Base-by-base conservation (phyloP, 1,140 invertebrate species). In the Drosophila murphyi region DNA sequence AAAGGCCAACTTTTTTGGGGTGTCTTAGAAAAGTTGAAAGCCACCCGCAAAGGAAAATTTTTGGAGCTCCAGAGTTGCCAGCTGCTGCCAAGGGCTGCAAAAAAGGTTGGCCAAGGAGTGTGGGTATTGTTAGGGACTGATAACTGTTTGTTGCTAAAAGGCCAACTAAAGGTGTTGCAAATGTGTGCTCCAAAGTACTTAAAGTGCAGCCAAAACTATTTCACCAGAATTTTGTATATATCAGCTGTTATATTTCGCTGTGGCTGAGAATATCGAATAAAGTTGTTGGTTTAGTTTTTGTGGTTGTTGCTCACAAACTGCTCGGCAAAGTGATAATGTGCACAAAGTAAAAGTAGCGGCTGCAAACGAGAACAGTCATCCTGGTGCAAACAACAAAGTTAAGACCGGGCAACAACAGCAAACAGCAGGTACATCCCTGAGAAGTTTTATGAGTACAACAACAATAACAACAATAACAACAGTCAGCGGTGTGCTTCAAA, bases 341-440 rank as follows among this genome's bases (percentile, higher is more conserved):
- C 50, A 82, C 82, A 87, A 86, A 87, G 82, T 86, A 86, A 86
- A 86, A 86, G 82, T 76, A 80, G 62, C 62, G 45, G 80, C 76
- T 71, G 52, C 56, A 76, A 43, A 55, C 32, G 12, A 54, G 54
- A 37, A 31, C 39, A 45, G 41, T 12, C 54, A 79, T 50, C 52
- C 59, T 76, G 68, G 78, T 76, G 64, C 64, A 80, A 88, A 88
- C 82, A 87, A 87, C 82, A 87, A 89, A 87, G 83, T 88, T 88
- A 88, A 89, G 83, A 76, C 41, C 34, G 3, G 37, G 55, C 68
- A 63, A 12, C 54, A 48, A 31, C 57, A 47, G 32, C 55, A 20
- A 20, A 20, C 20, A 51, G 64, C 67, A 61, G 45, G 20, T 20
- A 20, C 71, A 60, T 48, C 34, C 54, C 52, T 39, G n/a, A 7